Conservation (phyloP, 2,888 invertebrate genomes). For the Keiferia lycopersicella region DNA sequence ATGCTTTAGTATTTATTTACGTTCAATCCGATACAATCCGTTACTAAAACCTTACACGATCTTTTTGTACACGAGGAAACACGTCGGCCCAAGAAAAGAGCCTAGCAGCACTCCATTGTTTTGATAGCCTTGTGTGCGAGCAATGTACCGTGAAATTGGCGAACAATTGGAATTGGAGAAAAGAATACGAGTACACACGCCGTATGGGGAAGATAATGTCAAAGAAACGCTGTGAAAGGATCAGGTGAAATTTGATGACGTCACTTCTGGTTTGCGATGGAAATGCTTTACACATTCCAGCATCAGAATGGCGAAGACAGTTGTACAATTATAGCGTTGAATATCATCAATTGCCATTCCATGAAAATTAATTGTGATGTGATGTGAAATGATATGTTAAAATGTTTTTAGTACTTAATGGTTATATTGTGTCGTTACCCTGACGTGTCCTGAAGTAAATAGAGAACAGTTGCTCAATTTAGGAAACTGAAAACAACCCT, state of each 20-base stretch:
- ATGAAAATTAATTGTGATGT: too few relatives aligned
- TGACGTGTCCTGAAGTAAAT: too few relatives aligned
- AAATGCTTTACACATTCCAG: too few relatives aligned
- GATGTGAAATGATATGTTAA: too few relatives aligned
- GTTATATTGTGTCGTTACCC: too few relatives aligned
- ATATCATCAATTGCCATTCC: too few relatives aligned
- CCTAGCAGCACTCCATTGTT: conserved; percentile 25
- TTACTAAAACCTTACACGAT: too few relatives aligned
- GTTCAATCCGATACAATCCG: neutral
- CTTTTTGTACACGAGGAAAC: conserved; percentile 10
- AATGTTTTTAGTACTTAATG: too few relatives aligned
- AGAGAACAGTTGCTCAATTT: too few relatives aligned
- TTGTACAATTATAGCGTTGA: too few relatives aligned
- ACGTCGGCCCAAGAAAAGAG: conserved; percentile 11
- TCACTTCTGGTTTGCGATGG: neutral
- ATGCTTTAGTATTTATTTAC: neutral
- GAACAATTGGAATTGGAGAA: conserved; percentile 28
- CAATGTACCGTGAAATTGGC: conserved; percentile 35
- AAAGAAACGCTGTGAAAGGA: neutral
- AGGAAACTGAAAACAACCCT: too few relatives aligned
- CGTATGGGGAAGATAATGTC: neutral
- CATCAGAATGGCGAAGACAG: too few relatives aligned
- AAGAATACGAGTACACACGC: neutral
- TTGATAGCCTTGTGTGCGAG: conserved; percentile 27
- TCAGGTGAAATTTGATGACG: neutral